Conservation (phyloP, 2,888 invertebrate species). For the Salticus scenicus region DNA sequence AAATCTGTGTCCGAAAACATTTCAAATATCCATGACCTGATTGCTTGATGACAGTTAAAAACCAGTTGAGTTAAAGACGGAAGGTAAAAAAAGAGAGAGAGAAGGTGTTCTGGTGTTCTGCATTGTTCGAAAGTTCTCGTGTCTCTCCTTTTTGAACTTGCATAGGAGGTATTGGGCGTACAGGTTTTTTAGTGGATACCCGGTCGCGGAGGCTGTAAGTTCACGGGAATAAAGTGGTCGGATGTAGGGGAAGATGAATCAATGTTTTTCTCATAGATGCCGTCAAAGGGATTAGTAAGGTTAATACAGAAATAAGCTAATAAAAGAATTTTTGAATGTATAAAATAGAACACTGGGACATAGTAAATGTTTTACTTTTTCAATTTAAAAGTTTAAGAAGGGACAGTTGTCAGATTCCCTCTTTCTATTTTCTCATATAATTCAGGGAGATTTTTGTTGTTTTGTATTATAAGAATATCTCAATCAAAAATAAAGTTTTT, state of each 20-base stretch:
- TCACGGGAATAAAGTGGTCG: not conserved
- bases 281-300: too few species aligned
- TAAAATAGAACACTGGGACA: too few species aligned
- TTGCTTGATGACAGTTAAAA: not conserved
- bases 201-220: slow-evolving; percentile 12
- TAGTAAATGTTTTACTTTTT: too few species aligned
- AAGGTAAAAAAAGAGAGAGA: not conserved
- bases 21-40: not conserved
- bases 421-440: too few species aligned
- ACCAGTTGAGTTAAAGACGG: not conserved
- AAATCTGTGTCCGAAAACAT: too few species aligned
- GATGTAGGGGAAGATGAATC: not conserved
- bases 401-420: too few species aligned
- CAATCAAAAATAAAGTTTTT: too few species aligned
- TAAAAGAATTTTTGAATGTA: too few species aligned
- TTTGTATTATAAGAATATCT: too few species aligned
- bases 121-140: slow-evolving; percentile 12
- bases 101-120: not conserved
- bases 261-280: not conserved
- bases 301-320: too few species aligned
- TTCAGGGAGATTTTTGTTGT: too few species aligned
- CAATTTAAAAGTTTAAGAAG: too few species aligned
- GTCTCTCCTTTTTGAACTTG: not conserved
- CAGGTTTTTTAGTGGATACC: not conserved
- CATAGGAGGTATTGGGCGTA: not conserved